Percentiles rank a stretch among this genome's conserved stretches.
These are phyloP conservation scores for Operophtera brumata DNA, from an alignment of 2,888 invertebrate species.

Conservation along the genomic window DNA sequence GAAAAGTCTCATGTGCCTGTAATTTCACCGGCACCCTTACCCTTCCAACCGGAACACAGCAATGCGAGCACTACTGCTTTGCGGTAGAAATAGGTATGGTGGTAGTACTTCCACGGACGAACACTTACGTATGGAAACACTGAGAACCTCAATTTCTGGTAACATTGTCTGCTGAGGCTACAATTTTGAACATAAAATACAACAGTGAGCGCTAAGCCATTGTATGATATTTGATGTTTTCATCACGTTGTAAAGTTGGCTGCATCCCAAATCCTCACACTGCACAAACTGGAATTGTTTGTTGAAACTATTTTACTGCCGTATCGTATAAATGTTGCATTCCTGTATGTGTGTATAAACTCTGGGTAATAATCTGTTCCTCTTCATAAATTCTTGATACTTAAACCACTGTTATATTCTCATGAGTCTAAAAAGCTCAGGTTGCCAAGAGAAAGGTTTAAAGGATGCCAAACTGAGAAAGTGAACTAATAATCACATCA, in stretches of 20 bases:
- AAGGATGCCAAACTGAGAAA: background rate
- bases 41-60: too few relatives aligned
- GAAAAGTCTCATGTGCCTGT: too few relatives aligned
- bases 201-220: background rate
- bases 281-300: constrained; percentile 22
- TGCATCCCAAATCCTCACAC: constrained; percentile 15
- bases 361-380: background rate
- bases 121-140: too few relatives aligned
- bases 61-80: too few relatives aligned
- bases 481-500: too few relatives aligned
- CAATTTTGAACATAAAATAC: constrained; percentile 15
- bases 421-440: background rate
- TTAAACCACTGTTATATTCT: background rate
- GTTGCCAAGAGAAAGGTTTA: background rate
- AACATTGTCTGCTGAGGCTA: background rate
- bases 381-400: background rate
- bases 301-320: constrained; percentile 20
- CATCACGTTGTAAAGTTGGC: constrained; percentile 24
- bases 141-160: too few relatives aligned
- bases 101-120: too few relatives aligned
- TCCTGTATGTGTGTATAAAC: constrained; percentile 5
- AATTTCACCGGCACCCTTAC: too few relatives aligned
- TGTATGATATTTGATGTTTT: constrained; percentile 24
- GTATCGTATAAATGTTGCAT: constrained; percentile 17
- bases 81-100: too few relatives aligned